Evolutionary conservation across 2,888 invertebrate species (phyloP), one percentile per base, ranked within the genome.

Genomic region (Asteroscopus sphinx): DNA sequence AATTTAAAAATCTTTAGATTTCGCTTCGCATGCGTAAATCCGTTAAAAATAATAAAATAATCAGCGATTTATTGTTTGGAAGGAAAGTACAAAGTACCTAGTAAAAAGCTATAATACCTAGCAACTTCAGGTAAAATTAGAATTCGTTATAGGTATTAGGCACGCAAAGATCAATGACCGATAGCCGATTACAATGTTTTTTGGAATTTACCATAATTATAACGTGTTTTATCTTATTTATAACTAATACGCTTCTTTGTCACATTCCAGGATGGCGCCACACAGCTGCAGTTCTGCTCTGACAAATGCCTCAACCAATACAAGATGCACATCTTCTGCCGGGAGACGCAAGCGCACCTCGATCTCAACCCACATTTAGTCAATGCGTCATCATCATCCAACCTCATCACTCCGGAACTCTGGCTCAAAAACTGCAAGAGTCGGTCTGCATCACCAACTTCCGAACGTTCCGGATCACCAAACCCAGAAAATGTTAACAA

Each of bases 251-350:
- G 16, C 17, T 6, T 3, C 57, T 65, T 59, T 52, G 12, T 62
- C 9, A 15, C 5, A 56, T 91, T 92, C 25, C 96, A 98, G 95
- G 98, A 98, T 82, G 98, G 98, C 39, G 97, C 98, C 70, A 97
- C 97, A 16, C 98, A 98, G 82, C 95, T 98, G 40, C 98, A 98
- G 90, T 98, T 98, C 88, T 97, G 96, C 89, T 98, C 98, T 41
- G 98, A 98, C 88, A 98, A 98, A 95, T 99, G 98, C 83, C 95
- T 98, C 72, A 98, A 98, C 86, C 98, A 98, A 89, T 99, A 98
- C 95, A 98, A 99, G 94, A 98, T 99, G 98, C 98, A 98, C 88
- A 98, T 98, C 69, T 99, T 99, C 92, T 98, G 98, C 91, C 96
- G 97, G 46, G 98, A 98, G 92, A 98, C 98, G 4, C 97, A 98